Conservation (phyloP, 2,113 vertebrate genomes). For the Lasiurus cinereus region DNA sequence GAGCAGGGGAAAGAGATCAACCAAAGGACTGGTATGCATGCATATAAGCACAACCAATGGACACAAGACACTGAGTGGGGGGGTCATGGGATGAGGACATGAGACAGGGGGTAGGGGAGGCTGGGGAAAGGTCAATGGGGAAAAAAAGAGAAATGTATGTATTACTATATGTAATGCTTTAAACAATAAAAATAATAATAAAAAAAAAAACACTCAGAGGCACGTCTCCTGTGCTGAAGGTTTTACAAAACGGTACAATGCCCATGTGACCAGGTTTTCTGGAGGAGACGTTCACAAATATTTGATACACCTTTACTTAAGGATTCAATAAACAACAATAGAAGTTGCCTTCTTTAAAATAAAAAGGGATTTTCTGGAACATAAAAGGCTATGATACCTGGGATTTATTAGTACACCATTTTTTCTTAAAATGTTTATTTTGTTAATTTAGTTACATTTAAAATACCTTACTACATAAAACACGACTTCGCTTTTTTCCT, state of each 20-base stretch:
- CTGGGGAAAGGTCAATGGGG: too few species aligned
- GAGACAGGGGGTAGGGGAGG: too few species aligned
- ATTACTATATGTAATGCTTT: too few species aligned
- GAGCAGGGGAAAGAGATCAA: too few species aligned
- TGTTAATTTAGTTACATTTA: background rate
- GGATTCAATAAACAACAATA: conserved; percentile 82
- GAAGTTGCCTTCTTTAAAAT: conserved; percentile 79
- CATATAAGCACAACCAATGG: too few species aligned
- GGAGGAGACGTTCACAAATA: conserved; percentile 72
- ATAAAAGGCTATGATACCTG: background rate
- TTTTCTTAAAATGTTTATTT: conserved; percentile 11
- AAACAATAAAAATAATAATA: too few species aligned
- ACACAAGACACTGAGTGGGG: too few species aligned
- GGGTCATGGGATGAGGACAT: too few species aligned
- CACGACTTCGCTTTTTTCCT: background rate
- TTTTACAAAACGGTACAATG: conserved; percentile 65
- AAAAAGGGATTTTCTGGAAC: conserved; percentile 81
- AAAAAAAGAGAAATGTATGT: too few species aligned
- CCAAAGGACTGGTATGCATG: too few species aligned
- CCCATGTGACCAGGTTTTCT: conserved; percentile 58
- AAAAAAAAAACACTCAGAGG: background rate
- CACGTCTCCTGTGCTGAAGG: conserved; percentile 59
- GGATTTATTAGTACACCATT: conserved; percentile 14
- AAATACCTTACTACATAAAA: background rate
- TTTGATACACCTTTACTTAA: conserved; percentile 79